Evolutionary conservation across 2,797 vertebrate species (phyloP), one percentile per base, ranked within the genome.

Genomic region (Chromobotia macracanthus): DNA sequence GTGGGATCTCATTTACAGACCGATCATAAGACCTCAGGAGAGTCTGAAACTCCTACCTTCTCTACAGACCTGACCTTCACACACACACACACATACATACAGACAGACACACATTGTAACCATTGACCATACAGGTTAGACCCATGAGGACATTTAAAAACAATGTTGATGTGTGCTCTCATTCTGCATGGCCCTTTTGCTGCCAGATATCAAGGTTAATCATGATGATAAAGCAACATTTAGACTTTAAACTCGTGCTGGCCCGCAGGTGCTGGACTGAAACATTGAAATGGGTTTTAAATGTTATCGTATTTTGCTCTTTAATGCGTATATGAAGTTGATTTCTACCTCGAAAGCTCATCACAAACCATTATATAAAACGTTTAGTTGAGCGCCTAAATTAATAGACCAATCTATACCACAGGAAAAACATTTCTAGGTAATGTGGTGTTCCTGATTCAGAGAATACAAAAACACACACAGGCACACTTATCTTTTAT

Each of bases 1-100:
- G 19, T 74, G 86, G 88, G 91, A 91, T 88, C 91, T 93, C 87
- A 93, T 94, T 93, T 93, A 81, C 77, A 83, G 72, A 68, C 72
- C 53, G 56, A 63, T 60, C 75, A 76, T 66, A 41, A 51, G 73
- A 79, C 66, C 81, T 67, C 75, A 60, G 58, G 81, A 81, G 71
- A 83, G 60, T 65, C 53, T 74, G 35, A 82, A 63, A 78, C 75
- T 75, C 71, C 76, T 78, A 69, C 63, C 41, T 50, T 72, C 81
- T 72, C 63, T 31, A 83, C 61, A 75, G 70, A 63, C 15, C 76
- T 44, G 53, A 82, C 80, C 65, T 72, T 60, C 51, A 44, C 53
- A 73, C 41, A 74, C 56, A 64, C 38, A 41, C 38, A 41, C 38
- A 38, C 6, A 38, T 7, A 38, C 3, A 38, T 7, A 38, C 35